Percentiles rank a stretch among this genome's conserved stretches.
phyloP scores from a whole-genome alignment of 2,888 invertebrate genomes.

The Pristionchus exspectatus region DNA sequence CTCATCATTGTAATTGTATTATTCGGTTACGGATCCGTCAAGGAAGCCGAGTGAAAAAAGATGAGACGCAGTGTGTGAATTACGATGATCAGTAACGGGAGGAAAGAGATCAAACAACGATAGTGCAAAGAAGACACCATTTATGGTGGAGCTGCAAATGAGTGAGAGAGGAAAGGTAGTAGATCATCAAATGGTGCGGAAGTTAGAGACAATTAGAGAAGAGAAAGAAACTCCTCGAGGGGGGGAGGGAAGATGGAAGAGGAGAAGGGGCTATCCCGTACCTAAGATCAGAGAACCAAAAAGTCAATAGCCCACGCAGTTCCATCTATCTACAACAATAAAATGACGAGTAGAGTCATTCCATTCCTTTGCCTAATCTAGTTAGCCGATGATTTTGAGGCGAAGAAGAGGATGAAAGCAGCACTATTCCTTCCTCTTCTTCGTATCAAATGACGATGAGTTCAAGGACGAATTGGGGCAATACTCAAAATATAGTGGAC shows the following conservation, averaged over 20 bases:
- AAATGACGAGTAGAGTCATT: not conserved
- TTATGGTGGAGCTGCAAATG: not conserved
- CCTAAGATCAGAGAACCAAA: constrained; percentile 2
- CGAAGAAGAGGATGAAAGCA: constrained; percentile 10
- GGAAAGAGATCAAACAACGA: constrained; percentile 43
- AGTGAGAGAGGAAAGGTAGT: not conserved
- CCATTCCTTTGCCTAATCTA: constrained; percentile 11
- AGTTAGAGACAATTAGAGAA: constrained; percentile 31
- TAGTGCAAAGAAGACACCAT: not conserved
- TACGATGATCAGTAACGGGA: not conserved
- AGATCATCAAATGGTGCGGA: constrained; percentile 30
- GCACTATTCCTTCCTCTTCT: not conserved
- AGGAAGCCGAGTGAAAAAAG: not conserved
- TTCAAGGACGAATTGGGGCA: not conserved
- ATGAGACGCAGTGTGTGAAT: not conserved
- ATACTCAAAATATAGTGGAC: constrained; percentile 18
- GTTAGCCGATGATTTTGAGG: constrained; percentile 44
- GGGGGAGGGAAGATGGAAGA: not conserved
- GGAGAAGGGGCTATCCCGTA: constrained; percentile 18
- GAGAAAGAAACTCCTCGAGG: constrained; percentile 12
- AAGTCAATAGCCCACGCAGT: constrained; percentile 15
- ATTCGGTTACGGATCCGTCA: not conserved
- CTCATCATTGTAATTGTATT: not conserved
- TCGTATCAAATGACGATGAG: not conserved
- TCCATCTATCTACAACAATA: not conserved